Conservation (phyloP, 2,888 invertebrate species). For the Leuctra nigra region DNA sequence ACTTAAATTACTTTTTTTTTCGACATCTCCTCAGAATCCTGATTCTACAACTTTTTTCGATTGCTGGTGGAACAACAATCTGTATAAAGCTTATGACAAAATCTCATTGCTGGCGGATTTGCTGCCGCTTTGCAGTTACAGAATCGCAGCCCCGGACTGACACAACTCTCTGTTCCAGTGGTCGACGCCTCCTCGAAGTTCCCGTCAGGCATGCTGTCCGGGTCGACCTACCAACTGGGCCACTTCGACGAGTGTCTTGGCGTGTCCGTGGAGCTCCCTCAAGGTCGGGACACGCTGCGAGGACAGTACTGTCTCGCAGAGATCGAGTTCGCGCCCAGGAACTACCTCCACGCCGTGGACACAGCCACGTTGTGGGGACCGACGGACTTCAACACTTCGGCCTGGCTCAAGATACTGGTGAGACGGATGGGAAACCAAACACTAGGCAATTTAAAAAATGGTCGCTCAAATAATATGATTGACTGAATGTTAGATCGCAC, state of each 20-base stretch:
- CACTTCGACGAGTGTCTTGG: constrained; percentile 22
- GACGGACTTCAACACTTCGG: constrained; percentile 8
- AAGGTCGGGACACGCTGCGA: background rate
- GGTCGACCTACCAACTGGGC: constrained; percentile 19
- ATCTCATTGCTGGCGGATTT: no score
- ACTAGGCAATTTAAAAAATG: no score
- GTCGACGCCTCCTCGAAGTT: constrained; percentile 22
- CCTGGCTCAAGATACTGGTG: constrained; percentile 10
- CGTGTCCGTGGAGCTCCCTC: constrained; percentile 5
- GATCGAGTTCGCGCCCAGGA: constrained; percentile 2
- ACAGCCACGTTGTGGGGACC: background rate
- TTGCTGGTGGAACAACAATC: no score
- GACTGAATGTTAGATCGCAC: no score
- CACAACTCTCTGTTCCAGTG: constrained; percentile 22
- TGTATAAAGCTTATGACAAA: no score
- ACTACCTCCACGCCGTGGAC: background rate
- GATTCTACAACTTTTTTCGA: no score
- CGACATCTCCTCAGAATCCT: no score
- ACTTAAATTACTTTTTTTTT: no score
- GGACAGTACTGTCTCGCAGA: constrained; percentile 22
- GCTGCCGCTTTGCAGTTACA: no score
- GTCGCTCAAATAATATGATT: no score
- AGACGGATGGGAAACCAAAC: no score
- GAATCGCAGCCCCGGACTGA: no score
- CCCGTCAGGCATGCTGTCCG: constrained; percentile 15